phyloP scores from a whole-genome alignment of 2,113 vertebrate species.

The Gallinago paraguaiae region DNA sequence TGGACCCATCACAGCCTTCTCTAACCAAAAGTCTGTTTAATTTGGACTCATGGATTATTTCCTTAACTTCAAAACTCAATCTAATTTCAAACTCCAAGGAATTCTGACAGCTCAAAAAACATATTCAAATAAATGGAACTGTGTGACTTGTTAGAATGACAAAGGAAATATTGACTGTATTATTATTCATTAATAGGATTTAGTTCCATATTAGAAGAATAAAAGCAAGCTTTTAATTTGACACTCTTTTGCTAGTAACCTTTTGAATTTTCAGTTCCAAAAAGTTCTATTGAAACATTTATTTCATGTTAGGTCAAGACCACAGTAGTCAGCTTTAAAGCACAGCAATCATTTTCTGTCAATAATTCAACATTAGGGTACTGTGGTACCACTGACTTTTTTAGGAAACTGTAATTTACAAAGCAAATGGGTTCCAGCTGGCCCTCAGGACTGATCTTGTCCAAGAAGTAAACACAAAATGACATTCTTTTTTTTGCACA shows the following conservation, averaged over 20 bases:
- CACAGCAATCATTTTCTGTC: not conserved
- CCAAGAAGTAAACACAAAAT: not conserved
- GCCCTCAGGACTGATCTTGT: not conserved
- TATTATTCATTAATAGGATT: not conserved
- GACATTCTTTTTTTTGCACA: not conserved
- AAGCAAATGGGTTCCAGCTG: not conserved
- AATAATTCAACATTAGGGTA: not conserved
- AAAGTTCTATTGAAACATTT: not conserved
- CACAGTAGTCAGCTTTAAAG: not conserved
- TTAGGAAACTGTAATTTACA: conserved; percentile 21
- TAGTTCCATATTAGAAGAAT: not conserved
- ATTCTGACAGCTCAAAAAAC: not conserved
- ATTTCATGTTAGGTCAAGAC: not conserved
- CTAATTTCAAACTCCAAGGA: not conserved
- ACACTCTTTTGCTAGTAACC: not conserved
- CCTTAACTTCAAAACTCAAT: not conserved
- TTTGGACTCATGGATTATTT: not conserved
- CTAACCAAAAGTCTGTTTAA: not conserved
- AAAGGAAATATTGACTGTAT: not conserved
- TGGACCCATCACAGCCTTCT: not conserved
- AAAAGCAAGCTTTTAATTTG: not conserved
- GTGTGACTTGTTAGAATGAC: not conserved
- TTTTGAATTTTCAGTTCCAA: not conserved
- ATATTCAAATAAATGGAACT: not conserved
- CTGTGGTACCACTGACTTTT: not conserved